Evolutionary conservation across 1,140 invertebrate genomes (phyloP).

Genomic region (Drosophila repletoides): DNA sequence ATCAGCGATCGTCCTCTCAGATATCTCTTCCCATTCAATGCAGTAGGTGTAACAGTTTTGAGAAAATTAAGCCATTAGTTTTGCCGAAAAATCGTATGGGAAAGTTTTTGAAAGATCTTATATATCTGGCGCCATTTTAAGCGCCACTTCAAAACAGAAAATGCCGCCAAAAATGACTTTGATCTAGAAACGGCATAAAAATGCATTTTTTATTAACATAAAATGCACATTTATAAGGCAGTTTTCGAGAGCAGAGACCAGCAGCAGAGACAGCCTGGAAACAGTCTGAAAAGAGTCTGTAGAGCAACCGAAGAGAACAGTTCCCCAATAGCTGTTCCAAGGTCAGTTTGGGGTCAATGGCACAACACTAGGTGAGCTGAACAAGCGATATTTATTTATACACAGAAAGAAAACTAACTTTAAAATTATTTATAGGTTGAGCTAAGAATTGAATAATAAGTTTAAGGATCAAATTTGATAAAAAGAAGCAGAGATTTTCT

Average conservation of each 20-base stretch:
- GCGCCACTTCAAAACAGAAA: conserved; percentile 68
- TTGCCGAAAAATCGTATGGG: conserved; percentile 20
- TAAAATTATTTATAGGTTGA: too few relatives aligned
- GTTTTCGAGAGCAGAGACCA: too few relatives aligned
- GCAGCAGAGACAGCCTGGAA: conserved; percentile 1
- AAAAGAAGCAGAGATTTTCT: too few relatives aligned
- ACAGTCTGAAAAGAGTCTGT: neutral
- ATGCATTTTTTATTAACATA: conserved; percentile 47
- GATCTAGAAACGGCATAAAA: conserved; percentile 33
- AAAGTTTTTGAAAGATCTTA: conserved; percentile 2
- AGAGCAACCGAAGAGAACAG: neutral
- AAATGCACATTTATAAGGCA: conserved; percentile 44
- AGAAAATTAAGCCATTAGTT: conserved; percentile 61
- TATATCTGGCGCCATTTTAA: conserved; percentile 54
- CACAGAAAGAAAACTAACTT: neutral
- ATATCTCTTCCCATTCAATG: conserved; percentile 16
- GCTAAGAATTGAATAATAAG: too few relatives aligned
- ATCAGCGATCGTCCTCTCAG: conserved; percentile 31
- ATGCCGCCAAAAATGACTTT: conserved; percentile 34
- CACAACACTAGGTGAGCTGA: conserved; percentile 27
- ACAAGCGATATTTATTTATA: neutral
- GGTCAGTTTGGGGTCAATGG: conserved; percentile 48
- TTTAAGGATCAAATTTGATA: too few relatives aligned
- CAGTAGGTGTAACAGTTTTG: conserved; percentile 39
- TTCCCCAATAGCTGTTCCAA: conserved; percentile 30